A percentile compares a stretch with the other conserved stretches of the same genome.
Conservation (phyloP, 2,113 vertebrate genomes). For the Stegostoma tigrinum region DNA sequence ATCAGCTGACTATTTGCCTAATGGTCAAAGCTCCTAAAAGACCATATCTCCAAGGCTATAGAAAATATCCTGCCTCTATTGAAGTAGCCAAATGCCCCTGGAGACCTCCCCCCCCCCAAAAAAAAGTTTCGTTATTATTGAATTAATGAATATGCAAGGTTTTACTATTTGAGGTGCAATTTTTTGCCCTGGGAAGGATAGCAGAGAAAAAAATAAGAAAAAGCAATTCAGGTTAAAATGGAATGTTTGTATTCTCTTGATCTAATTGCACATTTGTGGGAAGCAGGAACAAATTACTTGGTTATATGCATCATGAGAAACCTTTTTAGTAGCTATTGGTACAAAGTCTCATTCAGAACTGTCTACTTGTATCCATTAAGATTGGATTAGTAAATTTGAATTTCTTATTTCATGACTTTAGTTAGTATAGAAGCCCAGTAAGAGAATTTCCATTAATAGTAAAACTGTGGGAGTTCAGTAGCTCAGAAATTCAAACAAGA, state of each 20-base stretch:
- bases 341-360: neutral
- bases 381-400: neutral
- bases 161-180: neutral
- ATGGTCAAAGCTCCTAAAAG: too few relatives aligned
- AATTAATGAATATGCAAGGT: neutral
- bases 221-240: neutral
- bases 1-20: too few relatives aligned
- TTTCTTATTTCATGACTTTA: neutral
- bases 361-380: neutral
- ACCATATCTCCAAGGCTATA: too few relatives aligned
- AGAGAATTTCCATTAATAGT: neutral
- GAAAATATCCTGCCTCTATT: neutral
- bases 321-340: neutral
- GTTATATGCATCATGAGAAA: neutral
- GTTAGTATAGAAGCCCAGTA: neutral
- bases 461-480: neutral
- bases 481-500: slow-evolving; percentile 18
- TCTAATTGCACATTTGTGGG: neutral
- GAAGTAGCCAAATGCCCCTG: neutral
- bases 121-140: neutral
- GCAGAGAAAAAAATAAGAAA: neutral
- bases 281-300: neutral
- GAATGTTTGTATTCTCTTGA: neutral
- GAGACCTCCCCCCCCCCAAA: too few relatives aligned
- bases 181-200: neutral